Evolutionary conservation across 2,113 vertebrate species (phyloP).

Genomic region (Hemichromis elongatus): DNA sequence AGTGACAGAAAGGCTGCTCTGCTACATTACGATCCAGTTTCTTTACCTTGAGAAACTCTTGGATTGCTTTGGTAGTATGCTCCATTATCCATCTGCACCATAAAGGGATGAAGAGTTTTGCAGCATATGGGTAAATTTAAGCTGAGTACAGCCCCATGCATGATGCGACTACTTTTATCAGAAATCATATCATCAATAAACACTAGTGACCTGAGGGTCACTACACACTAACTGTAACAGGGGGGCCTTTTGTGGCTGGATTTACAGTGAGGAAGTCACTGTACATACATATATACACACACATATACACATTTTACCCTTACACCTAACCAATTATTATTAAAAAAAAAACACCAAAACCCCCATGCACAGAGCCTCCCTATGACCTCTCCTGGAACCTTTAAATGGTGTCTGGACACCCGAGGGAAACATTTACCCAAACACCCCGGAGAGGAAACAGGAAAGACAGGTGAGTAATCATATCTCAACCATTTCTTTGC

Average conservation of each 20-base stretch:
- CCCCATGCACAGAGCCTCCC: background rate
- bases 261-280: background rate
- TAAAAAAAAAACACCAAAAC: background rate
- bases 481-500: rapidly evolving
- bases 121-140: too few relatives aligned
- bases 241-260: background rate
- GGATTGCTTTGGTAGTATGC: too few relatives aligned
- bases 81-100: too few relatives aligned
- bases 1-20: too few relatives aligned
- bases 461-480: background rate
- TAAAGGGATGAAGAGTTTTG: too few relatives aligned
- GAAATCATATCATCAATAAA: too few relatives aligned
- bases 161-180: too few relatives aligned
- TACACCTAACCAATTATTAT: background rate
- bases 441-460: background rate
- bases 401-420: background rate
- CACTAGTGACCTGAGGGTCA: too few relatives aligned
- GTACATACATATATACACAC: background rate
- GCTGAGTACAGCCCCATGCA: too few relatives aligned
- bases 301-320: background rate
- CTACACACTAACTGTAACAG: too few relatives aligned
- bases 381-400: background rate
- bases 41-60: too few relatives aligned
- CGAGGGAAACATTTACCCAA: background rate
- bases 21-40: too few relatives aligned